Percentiles rank a stretch among this genome's conserved stretches.
Conservation (phyloP, 1,140 invertebrate genomes). For the Monochamus saltuarius region DNA sequence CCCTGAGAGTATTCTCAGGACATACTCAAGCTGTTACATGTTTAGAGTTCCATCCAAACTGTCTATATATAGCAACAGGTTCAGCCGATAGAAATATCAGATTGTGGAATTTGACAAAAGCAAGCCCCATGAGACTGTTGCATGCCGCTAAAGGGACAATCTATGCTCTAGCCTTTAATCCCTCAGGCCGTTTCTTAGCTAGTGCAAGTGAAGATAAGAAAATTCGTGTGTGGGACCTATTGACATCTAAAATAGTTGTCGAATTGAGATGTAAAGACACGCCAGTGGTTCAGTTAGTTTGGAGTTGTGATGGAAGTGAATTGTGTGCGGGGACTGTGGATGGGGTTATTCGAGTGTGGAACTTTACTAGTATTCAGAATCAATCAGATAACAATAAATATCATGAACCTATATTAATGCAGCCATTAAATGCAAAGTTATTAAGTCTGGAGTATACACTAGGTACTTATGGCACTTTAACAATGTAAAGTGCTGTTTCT, state of each 20-base stretch:
- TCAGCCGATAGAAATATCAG: conserved; percentile 68
- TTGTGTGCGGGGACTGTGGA: conserved; percentile 65
- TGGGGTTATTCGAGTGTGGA: conserved; percentile 63
- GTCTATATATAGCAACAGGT: conserved; percentile 66
- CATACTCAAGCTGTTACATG: conserved; percentile 83
- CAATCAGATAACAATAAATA: conserved; percentile 23
- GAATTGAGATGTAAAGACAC: conserved; percentile 65
- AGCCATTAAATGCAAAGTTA: conserved; percentile 31
- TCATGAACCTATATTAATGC: conserved; percentile 22
- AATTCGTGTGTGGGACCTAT: conserved; percentile 71
- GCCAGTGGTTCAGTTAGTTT: conserved; percentile 62
- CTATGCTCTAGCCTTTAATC: conserved; percentile 66
- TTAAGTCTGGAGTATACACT: conserved; percentile 39
- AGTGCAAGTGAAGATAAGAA: conserved; percentile 68
- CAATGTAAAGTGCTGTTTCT: not conserved
- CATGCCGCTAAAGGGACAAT: conserved; percentile 63
- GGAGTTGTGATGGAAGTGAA: conserved; percentile 61
- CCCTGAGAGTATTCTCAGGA: conserved; percentile 77
- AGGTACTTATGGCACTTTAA: conserved; percentile 38
- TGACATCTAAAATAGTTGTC: conserved; percentile 59
- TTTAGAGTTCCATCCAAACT: conserved; percentile 71
- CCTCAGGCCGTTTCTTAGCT: conserved; percentile 69
- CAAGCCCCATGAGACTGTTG: conserved; percentile 61
- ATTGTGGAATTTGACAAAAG: conserved; percentile 67
- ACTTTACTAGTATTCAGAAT: conserved; percentile 40